phyloP scores from a whole-genome alignment of 2,888 invertebrate genomes.

The Cheilosia variabilis region DNA sequence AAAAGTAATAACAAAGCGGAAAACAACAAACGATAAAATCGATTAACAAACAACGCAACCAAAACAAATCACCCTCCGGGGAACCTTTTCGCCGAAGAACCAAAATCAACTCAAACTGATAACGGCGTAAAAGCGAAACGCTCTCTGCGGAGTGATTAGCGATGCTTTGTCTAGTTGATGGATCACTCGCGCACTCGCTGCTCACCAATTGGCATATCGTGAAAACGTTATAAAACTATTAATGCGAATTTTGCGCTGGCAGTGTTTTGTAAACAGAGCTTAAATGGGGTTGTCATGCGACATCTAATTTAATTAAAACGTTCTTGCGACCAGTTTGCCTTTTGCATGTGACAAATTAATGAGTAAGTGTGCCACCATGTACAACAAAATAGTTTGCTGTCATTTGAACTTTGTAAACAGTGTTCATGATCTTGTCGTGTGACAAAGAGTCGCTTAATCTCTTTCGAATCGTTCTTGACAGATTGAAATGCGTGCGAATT shows the following conservation, averaged over 20 bases:
- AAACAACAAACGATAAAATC: no score
- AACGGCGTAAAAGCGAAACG: no score
- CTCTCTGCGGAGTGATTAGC: no score
- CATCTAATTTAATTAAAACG: constrained; percentile 47
- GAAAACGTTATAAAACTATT: constrained; percentile 37
- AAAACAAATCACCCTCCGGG: no score
- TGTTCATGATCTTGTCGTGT: background rate
- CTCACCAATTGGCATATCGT: constrained; percentile 24
- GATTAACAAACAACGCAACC: no score
- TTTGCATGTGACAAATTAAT: constrained; percentile 40
- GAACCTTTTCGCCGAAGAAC: no score
- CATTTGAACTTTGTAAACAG: background rate
- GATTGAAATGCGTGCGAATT: no score
- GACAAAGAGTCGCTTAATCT: no score
- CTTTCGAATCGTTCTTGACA: no score
- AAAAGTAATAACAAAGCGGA: no score
- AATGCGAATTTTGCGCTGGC: constrained; percentile 18
- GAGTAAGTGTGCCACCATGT: constrained; percentile 37
- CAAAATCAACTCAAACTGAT: no score
- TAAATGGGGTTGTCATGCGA: constrained; percentile 44
- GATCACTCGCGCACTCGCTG: background rate
- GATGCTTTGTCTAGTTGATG: no score
- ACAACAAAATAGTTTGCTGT: constrained; percentile 1
- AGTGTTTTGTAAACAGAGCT: constrained; percentile 51
- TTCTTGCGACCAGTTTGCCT: constrained; percentile 12